These are phyloP conservation scores for Halcyon smyrnensis DNA, from an alignment of 2,797 vertebrate genomes.

Conservation along the genomic window DNA sequence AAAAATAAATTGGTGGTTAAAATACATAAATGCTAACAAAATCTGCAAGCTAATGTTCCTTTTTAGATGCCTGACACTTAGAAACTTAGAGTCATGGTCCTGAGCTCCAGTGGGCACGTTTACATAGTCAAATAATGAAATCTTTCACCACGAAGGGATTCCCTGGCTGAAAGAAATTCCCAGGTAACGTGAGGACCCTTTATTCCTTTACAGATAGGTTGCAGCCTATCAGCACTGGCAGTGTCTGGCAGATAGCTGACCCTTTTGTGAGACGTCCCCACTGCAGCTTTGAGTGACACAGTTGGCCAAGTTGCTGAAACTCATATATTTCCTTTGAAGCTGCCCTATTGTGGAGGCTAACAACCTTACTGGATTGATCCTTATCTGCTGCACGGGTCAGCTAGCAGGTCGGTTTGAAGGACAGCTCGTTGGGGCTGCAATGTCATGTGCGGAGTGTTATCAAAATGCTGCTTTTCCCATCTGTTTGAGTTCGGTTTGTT, in stretches of 20 bases:
- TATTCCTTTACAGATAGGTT: not conserved
- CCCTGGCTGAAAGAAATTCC: conserved; percentile 33
- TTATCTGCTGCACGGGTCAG: not conserved
- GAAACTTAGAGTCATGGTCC: not conserved
- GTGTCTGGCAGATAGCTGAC: not conserved
- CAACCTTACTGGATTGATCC: not conserved
- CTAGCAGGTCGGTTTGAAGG: not conserved
- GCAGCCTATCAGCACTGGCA: not conserved
- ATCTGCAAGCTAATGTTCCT: not conserved
- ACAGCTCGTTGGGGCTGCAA: not conserved
- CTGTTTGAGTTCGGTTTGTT: not conserved
- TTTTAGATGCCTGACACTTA: not conserved
- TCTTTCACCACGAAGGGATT: not conserved
- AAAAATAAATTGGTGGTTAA: not conserved
- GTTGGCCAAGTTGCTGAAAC: conserved; percentile 15
- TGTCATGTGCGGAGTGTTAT: not conserved
- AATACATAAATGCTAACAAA: not conserved
- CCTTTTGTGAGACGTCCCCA: not conserved
- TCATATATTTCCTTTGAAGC: not conserved
- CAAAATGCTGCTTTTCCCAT: not conserved
- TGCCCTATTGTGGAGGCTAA: not conserved
- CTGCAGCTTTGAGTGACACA: not conserved
- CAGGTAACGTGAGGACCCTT: not conserved
- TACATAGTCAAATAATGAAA: not conserved
- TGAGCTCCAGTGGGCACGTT: not conserved